Evolutionary conservation across 2,113 vertebrate species (phyloP).

Genomic region (Anhinga rufa): DNA sequence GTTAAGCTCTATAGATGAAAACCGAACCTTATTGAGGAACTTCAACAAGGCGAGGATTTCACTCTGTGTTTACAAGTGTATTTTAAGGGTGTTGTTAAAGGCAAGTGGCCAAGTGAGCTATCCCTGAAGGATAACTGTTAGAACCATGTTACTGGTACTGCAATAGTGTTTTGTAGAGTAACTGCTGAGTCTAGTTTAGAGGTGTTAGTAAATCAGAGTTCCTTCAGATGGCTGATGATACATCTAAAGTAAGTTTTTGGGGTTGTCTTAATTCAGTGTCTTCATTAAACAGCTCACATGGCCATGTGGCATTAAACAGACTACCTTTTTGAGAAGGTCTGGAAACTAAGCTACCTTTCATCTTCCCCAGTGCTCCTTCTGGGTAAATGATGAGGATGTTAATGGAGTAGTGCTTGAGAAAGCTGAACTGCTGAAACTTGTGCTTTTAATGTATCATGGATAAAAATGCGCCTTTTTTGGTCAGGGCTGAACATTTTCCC

Average conservation of each 20-base stretch:
- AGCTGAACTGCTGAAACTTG: background rate
- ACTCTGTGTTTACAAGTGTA: background rate
- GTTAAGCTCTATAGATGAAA: background rate
- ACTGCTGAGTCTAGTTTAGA: background rate
- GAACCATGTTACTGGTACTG: background rate
- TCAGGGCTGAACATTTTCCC: background rate
- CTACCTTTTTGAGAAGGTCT: background rate
- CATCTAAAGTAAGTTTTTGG: background rate
- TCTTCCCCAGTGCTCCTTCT: background rate
- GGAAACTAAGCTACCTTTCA: constrained; percentile 2
- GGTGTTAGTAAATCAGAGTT: background rate
- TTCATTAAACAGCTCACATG: background rate
- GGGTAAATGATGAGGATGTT: background rate
- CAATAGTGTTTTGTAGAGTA: background rate
- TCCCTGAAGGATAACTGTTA: background rate
- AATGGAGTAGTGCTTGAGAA: background rate
- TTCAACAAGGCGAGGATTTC: background rate
- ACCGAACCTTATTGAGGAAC: background rate
- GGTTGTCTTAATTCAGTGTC: background rate
- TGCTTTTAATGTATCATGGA: background rate
- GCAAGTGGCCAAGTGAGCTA: background rate
- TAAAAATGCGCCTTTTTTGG: background rate
- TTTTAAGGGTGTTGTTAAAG: background rate
- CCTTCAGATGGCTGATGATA: background rate
- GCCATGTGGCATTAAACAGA: background rate